Base-by-base conservation (phyloP, 2,113 vertebrate species). In the Psittacus erithacus region DNA sequence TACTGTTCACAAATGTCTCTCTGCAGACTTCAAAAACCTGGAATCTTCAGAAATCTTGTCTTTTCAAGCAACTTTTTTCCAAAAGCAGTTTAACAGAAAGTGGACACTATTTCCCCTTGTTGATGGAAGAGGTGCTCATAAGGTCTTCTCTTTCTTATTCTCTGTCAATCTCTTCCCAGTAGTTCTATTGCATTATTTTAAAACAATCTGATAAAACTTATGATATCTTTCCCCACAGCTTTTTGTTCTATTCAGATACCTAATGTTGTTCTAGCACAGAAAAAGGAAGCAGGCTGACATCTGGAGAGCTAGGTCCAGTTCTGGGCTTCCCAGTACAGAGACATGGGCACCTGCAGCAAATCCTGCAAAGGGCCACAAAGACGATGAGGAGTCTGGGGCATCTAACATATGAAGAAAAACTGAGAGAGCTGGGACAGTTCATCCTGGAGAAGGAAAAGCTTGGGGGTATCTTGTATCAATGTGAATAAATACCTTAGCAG, bases 301-400 rank as follows among this genome's bases (percentile, higher is more conserved):
- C 18, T 79, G n/a, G 10, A 53, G 22, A 17, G 5, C 17, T 46
- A 17, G 5, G 17, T 53, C 31, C 20, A 24, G 11, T 53, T 47
- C 38, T 53, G 14, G 10, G 3, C 6, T 73, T 5, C 20, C 7
- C 6, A 22, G 1, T n/a, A 18, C 3, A 41, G 14, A 76, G 2
- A 29, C 2, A 17, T 6, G 4, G 16, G 39, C n/a, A 60, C 22
- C 1, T 2, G 1, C 7, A 75, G 6, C 5, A 52, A 49, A 17
- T 17, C 23, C 9, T 76, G 11, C 28, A 50, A 38, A 71, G 4
- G 2, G 0, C 3, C 19, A 27, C 14, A 22, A 27, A 16, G 6
- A 27, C 33, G 3, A 6, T 60, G 17, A 82, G 3, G 3, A 3
- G 18, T 5, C 2, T 41, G 13, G 15, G 74, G 4, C 7, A 33